Evolutionary conservation across 2,888 invertebrate species (phyloP).

Genomic region (Smittia aterrima): DNA sequence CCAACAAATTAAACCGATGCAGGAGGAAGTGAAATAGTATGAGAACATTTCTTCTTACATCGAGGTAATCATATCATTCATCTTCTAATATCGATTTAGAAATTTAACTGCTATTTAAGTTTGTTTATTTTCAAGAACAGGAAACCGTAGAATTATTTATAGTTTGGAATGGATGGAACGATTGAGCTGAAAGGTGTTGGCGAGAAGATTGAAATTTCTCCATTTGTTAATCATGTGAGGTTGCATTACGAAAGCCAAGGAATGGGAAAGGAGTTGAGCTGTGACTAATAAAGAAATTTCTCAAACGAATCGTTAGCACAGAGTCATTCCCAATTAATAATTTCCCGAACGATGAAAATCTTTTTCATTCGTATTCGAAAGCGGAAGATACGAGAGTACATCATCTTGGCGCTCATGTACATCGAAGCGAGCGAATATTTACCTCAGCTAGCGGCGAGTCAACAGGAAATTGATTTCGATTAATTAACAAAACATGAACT

Average conservation of each 20-base stretch:
- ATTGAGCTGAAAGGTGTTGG: constrained; percentile 17
- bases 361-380: no score
- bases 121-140: constrained; percentile 41
- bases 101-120: constrained; percentile 35
- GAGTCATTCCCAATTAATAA: no score
- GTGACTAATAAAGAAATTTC: no score
- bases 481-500: constrained; percentile 40
- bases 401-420: background rate
- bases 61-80: constrained; percentile 42
- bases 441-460: constrained; percentile 20
- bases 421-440: constrained; percentile 15
- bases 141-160: constrained; percentile 37
- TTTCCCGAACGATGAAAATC: no score
- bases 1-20: background rate
- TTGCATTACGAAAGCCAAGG: background rate
- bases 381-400: no score
- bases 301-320: no score
- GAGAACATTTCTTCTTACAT: constrained; percentile 21
- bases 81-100: constrained; percentile 40
- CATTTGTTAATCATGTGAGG: background rate
- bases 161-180: constrained; percentile 5
- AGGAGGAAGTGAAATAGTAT: constrained; percentile 36
- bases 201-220: constrained; percentile 12
- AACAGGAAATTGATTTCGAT: constrained; percentile 42
- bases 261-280: background rate